Percentiles rank a stretch among this genome's conserved stretches.
Evolutionary conservation across 2,888 invertebrate genomes (phyloP).

Genomic region (Uloborus plumipes): DNA sequence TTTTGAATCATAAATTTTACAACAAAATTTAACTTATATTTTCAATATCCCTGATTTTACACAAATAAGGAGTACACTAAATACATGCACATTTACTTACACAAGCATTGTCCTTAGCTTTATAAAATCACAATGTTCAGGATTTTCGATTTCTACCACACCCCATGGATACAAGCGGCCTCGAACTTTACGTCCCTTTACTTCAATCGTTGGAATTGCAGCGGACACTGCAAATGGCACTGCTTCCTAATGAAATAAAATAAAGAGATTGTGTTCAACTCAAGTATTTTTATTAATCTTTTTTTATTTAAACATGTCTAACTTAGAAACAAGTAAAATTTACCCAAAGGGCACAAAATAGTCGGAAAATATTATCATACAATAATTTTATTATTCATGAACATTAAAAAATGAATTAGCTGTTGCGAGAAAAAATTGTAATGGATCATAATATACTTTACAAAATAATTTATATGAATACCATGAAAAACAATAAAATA

Average conservation of each 20-base stretch:
- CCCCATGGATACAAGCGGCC: slow-evolving; percentile 98
- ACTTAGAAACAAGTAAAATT: no score
- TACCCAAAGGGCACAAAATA: no score
- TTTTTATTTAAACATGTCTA: no score
- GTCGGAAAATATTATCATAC: no score
- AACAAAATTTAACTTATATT: no score
- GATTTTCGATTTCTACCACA: slow-evolving; percentile 97
- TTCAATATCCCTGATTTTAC: not conserved
- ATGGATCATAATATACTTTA: no score
- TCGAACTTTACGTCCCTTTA: slow-evolving; percentile 90
- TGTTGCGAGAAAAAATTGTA: no score
- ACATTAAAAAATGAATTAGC: no score
- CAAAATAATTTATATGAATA: no score
- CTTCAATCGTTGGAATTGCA: slow-evolving; percentile 90
- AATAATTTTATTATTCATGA: no score
- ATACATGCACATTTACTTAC: slow-evolving; percentile 73
- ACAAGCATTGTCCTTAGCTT: slow-evolving; percentile 96
- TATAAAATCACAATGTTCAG: slow-evolving; percentile 98
- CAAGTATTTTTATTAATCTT: not conserved
- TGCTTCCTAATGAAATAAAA: slow-evolving; percentile 76
- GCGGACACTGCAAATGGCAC: slow-evolving; percentile 99
- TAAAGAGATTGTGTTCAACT: not conserved
- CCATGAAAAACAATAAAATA: no score
- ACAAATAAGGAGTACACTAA: not conserved
- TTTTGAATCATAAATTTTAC: not conserved